Base-by-base conservation (phyloP, 2,888 invertebrate species). In the Panzeria rudis region DNA sequence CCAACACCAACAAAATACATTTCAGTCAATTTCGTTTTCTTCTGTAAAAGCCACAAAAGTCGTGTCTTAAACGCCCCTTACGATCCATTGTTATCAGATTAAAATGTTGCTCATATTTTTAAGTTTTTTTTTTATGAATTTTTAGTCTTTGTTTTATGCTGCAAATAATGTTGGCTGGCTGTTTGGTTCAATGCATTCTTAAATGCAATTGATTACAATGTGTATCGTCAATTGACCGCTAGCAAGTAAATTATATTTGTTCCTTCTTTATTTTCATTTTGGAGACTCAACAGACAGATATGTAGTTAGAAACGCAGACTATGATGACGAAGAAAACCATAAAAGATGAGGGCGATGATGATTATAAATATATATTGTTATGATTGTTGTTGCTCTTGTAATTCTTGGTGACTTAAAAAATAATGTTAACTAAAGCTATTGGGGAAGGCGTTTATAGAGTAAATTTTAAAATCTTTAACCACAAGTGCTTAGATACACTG, bases 31-130 rank as follows among this genome's bases (percentile, higher is more conserved):
- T 76, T 76, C 35, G 23, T 76, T 71, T 71, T 81, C 59, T 68
- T 50, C n/a, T 78, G 59, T 54, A 61, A 61, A 73, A 84, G 71
- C 66, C 66, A 72, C 82, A 83, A 80, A 82, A 90, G 89, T 90
- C 90, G 90, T 90, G 90, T 89, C 87, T 88, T 88, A 88, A 89
- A 89, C 90, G 90, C 90, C 90, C 90, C 89, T 90, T 90, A 89
- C 88, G 90, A 89, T 90, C 88, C 89, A 89, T 80, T 89, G 89
- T 89, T 89, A 90, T 90, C 90, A 89, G 90, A 90, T 90, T 89
- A 89, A 86, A 86, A 85, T 85, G 83, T 83, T 79, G 83, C 61
- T 82, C 47, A 47, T 86, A 72, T 80, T 83, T 59, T 71, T 29
- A 15, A 23, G 15, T 59, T 66, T 32, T 6, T 47, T 73, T 50